phyloP scores from a whole-genome alignment of 2,113 vertebrate genomes.

The Peromyscus californicus region DNA sequence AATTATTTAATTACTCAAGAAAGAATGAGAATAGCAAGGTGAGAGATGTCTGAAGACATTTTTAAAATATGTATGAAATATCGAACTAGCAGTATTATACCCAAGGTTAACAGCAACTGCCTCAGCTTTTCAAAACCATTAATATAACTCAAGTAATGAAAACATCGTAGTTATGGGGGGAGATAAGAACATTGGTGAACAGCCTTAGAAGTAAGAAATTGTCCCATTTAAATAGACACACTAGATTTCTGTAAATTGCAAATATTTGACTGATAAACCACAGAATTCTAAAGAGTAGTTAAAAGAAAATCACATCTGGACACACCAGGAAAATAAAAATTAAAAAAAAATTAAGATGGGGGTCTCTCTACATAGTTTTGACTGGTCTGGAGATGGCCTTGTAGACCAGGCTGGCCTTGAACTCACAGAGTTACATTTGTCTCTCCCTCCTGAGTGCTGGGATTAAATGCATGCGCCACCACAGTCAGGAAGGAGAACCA shows the following conservation, averaged over 20 bases:
- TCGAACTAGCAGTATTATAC: conserved; percentile 5
- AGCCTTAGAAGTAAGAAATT: neutral
- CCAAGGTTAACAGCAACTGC: conserved; percentile 31
- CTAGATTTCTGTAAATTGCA: neutral
- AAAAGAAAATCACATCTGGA: neutral
- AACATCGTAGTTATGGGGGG: neutral
- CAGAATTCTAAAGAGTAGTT: neutral
- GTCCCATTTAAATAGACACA: neutral
- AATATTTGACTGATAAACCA: neutral
- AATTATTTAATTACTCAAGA: conserved; percentile 23
- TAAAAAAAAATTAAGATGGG: neutral
- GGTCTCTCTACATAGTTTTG: neutral
- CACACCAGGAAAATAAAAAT: neutral
- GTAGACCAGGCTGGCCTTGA: neutral
- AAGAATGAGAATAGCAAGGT: conserved; percentile 27
- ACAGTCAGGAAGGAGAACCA: neutral
- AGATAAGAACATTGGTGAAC: neutral
- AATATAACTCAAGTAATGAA: conserved; percentile 44
- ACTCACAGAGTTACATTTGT: neutral
- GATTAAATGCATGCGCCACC: neutral
- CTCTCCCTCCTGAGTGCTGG: neutral
- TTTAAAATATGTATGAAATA: neutral
- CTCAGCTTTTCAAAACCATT: conserved; percentile 26
- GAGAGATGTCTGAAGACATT: neutral
- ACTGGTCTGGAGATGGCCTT: neutral